Evolutionary conservation across 2,888 invertebrate genomes (phyloP).

Genomic region (Trisateles emortualis): DNA sequence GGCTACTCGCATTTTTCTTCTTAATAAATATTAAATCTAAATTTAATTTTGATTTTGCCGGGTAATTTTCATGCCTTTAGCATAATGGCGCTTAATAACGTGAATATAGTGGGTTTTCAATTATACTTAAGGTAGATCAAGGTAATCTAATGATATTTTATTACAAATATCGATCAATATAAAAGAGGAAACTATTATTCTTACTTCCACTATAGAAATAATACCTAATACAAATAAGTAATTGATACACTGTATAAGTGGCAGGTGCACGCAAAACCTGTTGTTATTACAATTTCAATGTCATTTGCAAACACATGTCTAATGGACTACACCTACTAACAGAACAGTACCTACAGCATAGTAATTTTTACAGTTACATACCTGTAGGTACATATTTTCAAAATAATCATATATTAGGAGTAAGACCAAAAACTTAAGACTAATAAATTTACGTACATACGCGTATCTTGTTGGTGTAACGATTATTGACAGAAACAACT

Average conservation of each 20-base stretch:
- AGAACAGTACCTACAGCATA: conserved; percentile 7
- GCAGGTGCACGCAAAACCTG: conserved; percentile 22
- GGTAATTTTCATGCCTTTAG: no score
- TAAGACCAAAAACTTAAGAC: no score
- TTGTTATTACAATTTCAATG: conserved; percentile 37
- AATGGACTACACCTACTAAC: background rate
- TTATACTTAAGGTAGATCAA: background rate
- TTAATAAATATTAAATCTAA: no score
- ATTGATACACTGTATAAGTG: conserved; percentile 1
- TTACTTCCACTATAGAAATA: conserved; percentile 27
- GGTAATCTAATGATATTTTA: conserved; percentile 1
- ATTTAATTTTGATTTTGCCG: no score
- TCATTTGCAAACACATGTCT: conserved; percentile 26
- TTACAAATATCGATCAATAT: conserved; percentile 15
- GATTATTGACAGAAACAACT: no score
- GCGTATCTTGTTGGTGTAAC: no score
- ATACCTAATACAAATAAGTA: conserved; percentile 1
- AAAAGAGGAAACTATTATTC: conserved; percentile 31
- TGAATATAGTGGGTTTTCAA: background rate
- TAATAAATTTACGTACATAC: no score
- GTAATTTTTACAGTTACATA: background rate
- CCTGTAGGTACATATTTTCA: no score
- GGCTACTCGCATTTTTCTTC: no score
- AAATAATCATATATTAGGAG: no score
- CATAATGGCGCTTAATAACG: background rate